A percentile compares a stretch with the other conserved stretches of the same genome.
Evolutionary conservation across 2,113 vertebrate genomes (phyloP).

Genomic region (Notarius lentiginosus): DNA sequence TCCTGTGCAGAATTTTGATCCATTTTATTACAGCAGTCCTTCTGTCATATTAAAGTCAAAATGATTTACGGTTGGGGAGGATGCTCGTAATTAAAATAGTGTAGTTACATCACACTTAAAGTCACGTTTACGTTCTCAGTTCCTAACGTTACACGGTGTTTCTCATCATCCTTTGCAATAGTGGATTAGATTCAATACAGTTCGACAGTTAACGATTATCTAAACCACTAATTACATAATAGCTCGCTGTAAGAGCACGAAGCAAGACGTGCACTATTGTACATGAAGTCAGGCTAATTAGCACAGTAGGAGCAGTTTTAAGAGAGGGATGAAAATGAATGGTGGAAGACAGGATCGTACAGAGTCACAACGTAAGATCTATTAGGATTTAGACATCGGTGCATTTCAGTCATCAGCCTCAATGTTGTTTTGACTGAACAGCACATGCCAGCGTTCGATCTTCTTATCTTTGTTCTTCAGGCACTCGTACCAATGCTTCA

Average conservation of each 20-base stretch:
- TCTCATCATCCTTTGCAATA: background rate
- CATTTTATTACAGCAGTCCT: background rate
- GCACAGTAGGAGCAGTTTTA: conserved; percentile 13
- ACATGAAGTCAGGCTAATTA: conserved; percentile 10
- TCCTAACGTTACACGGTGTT: background rate
- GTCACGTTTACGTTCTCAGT: conserved; percentile 4
- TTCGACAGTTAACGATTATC: background rate
- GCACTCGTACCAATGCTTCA: conserved; percentile 99
- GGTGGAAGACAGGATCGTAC: conserved; percentile 27
- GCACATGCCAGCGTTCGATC: conserved; percentile 97
- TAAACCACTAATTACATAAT: conserved; percentile 36
- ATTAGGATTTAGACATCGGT: background rate
- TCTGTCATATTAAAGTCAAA: background rate
- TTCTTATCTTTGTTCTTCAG: conserved; percentile 99
- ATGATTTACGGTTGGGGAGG: conserved; percentile 1
- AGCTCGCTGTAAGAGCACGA: conserved; percentile 27
- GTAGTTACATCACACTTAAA: conserved; percentile 8
- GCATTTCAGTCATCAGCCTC: conserved; percentile 64
- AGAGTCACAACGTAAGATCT: conserved; percentile 17
- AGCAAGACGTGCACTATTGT: conserved; percentile 4
- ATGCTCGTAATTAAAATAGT: conserved; percentile 17
- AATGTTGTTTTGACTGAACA: conserved; percentile 85
- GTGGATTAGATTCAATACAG: conserved; percentile 10
- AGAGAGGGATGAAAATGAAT: background rate
- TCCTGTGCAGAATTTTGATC: background rate